A percentile compares a stretch with the other conserved stretches of the same genome.
Evolutionary conservation across 2,113 vertebrate genomes (phyloP).

Genomic region (Salvelinus fontinalis): DNA sequence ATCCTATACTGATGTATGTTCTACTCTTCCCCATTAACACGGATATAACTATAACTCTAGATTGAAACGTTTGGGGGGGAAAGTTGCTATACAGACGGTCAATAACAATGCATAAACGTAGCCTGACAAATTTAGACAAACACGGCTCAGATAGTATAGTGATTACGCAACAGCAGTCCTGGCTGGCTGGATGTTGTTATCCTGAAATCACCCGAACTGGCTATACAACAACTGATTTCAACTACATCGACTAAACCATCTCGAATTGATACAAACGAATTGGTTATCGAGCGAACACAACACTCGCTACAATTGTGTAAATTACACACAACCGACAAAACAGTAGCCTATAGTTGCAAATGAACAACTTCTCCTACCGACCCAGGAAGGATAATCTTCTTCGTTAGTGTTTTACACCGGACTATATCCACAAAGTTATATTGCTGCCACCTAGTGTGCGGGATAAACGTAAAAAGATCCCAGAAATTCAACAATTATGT

Average conservation of each 20-base stretch:
- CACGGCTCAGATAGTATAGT: not conserved
- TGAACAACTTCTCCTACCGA: not conserved
- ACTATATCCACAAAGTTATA: too few relatives aligned
- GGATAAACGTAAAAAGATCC: too few relatives aligned
- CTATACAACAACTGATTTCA: not conserved
- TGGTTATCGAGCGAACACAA: not conserved
- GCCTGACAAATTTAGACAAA: not conserved
- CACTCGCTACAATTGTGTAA: not conserved
- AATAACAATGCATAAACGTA: not conserved
- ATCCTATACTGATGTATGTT: conserved; percentile 76
- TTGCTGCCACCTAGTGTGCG: too few relatives aligned
- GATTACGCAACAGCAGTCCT: not conserved
- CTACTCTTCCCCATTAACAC: conserved; percentile 64
- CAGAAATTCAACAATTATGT: too few relatives aligned
- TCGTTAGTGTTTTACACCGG: too few relatives aligned
- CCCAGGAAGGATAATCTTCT: not conserved
- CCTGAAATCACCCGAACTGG: not conserved
- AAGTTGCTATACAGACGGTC: not conserved
- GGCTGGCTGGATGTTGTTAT: not conserved
- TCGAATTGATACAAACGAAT: not conserved
- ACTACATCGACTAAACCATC: not conserved
- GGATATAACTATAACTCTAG: not conserved
- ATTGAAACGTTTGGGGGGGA: too few relatives aligned
- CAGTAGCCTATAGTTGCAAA: not conserved
- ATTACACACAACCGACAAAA: not conserved